A percentile compares a stretch with the other conserved stretches of the same genome.
Conservation (phyloP, 2,797 vertebrate genomes). For the Ibycter americanus region DNA sequence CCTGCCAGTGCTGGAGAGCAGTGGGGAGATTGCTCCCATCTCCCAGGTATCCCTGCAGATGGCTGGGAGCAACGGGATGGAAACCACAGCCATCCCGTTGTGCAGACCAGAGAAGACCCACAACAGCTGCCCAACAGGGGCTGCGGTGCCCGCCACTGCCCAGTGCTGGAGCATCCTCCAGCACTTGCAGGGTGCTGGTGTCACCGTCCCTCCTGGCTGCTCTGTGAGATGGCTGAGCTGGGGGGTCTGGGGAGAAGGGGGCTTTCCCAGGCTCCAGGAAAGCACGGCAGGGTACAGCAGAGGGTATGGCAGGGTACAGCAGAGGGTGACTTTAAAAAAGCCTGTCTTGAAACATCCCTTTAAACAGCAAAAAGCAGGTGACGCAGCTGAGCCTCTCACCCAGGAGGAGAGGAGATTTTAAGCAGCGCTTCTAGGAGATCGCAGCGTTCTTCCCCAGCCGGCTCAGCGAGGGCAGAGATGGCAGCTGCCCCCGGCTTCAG, state of each 20-base stretch:
- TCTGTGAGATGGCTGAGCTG: accelerated
- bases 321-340: not conserved
- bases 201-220: not conserved
- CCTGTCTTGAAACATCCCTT: not conserved
- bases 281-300: not conserved
- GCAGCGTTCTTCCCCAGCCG: not conserved
- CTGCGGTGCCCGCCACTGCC: not conserved
- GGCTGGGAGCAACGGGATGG: not conserved
- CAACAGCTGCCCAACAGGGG: not conserved
- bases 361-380: not conserved
- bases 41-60: accelerated
- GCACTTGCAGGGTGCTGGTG: not conserved
- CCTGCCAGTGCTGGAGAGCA: not conserved
- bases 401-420: not conserved
- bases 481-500: not conserved
- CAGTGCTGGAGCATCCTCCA: not conserved
- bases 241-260: not conserved
- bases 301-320: not conserved
- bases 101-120: not conserved
- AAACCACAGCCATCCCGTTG: not conserved
- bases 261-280: not conserved
- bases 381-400: not conserved
- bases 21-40: not conserved
- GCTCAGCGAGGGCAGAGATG: not conserved
- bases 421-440: not conserved